Percentiles rank a stretch among this genome's conserved stretches.
phyloP scores from a whole-genome alignment of 2,113 vertebrate species.

The Hepsetus odoe region DNA sequence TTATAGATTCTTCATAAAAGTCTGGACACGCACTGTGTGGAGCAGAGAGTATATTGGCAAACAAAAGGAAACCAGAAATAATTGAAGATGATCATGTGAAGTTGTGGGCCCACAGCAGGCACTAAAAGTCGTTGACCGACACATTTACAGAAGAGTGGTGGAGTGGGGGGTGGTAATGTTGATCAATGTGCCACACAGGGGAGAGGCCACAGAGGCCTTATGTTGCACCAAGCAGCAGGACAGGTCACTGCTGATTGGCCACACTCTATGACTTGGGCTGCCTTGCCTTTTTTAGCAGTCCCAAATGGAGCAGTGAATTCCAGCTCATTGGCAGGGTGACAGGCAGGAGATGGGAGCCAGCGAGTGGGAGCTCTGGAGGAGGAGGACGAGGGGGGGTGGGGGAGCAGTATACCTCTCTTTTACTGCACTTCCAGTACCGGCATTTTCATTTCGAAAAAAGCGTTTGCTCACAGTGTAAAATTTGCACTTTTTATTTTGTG shows the following conservation, averaged over 20 bases:
- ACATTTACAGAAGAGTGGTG: slow-evolving; percentile 15
- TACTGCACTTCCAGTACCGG: slow-evolving; percentile 59
- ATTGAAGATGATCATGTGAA: background rate
- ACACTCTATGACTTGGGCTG: slow-evolving; percentile 86
- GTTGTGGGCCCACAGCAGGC: background rate
- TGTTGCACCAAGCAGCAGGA: slow-evolving; percentile 75
- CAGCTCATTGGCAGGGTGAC: slow-evolving; percentile 83
- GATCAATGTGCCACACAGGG: slow-evolving; percentile 57
- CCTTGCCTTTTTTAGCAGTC: slow-evolving; percentile 92
- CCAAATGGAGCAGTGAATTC: slow-evolving; percentile 86
- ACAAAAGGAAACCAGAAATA: background rate
- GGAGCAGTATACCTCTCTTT: slow-evolving; percentile 35
- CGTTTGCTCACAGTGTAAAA: background rate
- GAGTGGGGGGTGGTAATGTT: slow-evolving; percentile 5
- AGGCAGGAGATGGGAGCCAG: slow-evolving; percentile 82
- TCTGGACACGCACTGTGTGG: background rate
- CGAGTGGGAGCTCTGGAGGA: slow-evolving; percentile 80
- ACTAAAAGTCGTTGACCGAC: slow-evolving; percentile 12
- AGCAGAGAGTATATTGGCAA: background rate
- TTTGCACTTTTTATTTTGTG: background rate
- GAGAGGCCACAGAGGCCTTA: slow-evolving; percentile 62
- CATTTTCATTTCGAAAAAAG: background rate
- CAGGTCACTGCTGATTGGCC: slow-evolving; percentile 82
- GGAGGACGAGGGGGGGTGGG: background rate
- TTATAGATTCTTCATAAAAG: too few species aligned